Evolutionary conservation across 23 tunicate genomes (phyloP).

Genomic region (Corella eumyota): DNA sequence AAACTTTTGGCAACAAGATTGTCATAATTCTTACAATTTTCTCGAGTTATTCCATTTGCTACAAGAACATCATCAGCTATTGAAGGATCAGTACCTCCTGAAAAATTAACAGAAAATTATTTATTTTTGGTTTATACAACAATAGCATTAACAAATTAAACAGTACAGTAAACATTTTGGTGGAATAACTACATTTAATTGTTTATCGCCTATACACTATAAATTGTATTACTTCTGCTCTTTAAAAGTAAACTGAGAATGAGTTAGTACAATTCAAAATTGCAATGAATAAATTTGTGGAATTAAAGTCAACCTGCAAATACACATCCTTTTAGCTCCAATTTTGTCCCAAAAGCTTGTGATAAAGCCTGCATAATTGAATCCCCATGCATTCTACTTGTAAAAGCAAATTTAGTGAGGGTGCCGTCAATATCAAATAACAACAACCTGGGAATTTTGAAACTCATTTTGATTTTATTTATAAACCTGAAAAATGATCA

Average conservation of each 20-base stretch:
- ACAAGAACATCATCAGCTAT: constrained; percentile 39
- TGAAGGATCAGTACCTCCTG: constrained; percentile 73
- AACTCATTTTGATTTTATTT: constrained; percentile 1
- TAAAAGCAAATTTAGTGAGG: constrained; percentile 19
- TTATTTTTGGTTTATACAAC: too few relatives aligned
- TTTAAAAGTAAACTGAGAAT: too few relatives aligned
- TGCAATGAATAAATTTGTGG: constrained; percentile 1
- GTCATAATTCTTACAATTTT: constrained; percentile 29
- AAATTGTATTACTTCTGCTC: too few relatives aligned
- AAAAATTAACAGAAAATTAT: neutral
- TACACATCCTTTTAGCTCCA: constrained; percentile 23
- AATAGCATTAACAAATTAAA: too few relatives aligned
- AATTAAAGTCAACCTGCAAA: constrained; percentile 52
- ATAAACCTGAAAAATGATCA: too few relatives aligned
- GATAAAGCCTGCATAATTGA: constrained; percentile 31
- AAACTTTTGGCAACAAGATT: constrained; percentile 22
- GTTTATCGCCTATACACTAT: too few relatives aligned
- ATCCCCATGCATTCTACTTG: constrained; percentile 7
- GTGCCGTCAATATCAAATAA: constrained; percentile 91
- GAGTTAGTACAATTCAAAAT: too few relatives aligned
- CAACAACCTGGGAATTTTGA: constrained; percentile 48
- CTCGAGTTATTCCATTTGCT: constrained; percentile 28
- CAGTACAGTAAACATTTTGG: too few relatives aligned
- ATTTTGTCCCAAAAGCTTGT: constrained; percentile 27
- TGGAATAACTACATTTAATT: too few relatives aligned